Evolutionary conservation across 2,888 invertebrate species (phyloP).

Genomic region (Hypena proboscidalis): DNA sequence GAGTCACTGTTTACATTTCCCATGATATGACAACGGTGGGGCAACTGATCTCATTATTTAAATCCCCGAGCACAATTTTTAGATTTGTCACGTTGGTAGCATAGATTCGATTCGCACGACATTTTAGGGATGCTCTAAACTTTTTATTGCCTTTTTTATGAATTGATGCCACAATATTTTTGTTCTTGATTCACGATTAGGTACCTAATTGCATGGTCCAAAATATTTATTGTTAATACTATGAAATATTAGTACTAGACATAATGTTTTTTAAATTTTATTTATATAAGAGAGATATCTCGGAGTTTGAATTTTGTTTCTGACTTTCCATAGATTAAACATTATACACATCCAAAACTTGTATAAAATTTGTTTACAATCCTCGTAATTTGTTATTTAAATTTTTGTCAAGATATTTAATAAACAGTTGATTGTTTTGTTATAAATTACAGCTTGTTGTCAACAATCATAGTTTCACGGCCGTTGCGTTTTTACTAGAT

Average conservation of each 20-base stretch:
- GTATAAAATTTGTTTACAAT: neutral
- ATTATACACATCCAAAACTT: too few relatives aligned
- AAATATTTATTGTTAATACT: too few relatives aligned
- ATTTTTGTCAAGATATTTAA: too few relatives aligned
- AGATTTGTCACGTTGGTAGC: conserved; percentile 67
- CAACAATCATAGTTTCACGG: conserved; percentile 33
- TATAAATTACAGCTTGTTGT: conserved; percentile 16
- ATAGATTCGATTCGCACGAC: conserved; percentile 63
- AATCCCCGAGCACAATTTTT: conserved; percentile 74
- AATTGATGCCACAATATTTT: conserved; percentile 8
- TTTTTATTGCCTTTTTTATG: conserved; percentile 23
- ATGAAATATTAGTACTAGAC: too few relatives aligned
- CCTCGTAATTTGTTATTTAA: neutral
- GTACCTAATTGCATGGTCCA: too few relatives aligned
- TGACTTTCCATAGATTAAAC: too few relatives aligned
- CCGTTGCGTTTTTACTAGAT: conserved; percentile 28
- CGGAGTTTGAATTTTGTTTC: too few relatives aligned
- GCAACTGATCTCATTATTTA: conserved; percentile 74
- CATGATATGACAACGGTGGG: conserved; percentile 65
- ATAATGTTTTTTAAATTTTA: too few relatives aligned
- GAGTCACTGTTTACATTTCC: conserved; percentile 79
- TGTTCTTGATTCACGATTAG: conserved; percentile 1
- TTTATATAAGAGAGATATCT: too few relatives aligned
- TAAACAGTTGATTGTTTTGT: too few relatives aligned
- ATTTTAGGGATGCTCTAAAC: conserved; percentile 29